phyloP scores from a whole-genome alignment of 2,888 invertebrate species.

The Frankliniella intonsa region DNA sequence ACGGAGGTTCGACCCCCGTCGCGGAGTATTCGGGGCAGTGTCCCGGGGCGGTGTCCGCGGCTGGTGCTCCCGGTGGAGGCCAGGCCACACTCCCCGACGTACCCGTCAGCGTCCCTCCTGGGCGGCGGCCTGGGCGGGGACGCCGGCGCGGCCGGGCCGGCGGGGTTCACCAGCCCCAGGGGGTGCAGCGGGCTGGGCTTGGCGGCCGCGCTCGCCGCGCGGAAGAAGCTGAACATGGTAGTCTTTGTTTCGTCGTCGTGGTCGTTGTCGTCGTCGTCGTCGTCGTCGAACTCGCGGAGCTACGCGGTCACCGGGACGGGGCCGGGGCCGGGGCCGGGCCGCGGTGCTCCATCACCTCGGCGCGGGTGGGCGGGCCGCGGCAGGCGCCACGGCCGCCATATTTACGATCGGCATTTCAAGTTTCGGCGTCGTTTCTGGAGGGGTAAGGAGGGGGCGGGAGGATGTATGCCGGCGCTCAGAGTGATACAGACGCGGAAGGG shows the following conservation, averaged over 20 bases:
- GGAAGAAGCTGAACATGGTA: conserved; percentile 13
- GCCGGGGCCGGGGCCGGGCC: neutral
- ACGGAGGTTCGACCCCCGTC: no score
- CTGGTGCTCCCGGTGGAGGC: no score
- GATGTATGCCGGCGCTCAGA: no score
- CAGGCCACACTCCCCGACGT: neutral
- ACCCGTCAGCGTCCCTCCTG: neutral
- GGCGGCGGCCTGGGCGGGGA: neutral
- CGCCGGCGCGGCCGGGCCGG: neutral
- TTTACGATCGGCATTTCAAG: neutral
- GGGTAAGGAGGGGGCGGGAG: no score
- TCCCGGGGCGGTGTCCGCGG: no score
- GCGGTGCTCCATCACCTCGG: neutral
- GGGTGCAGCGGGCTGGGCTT: neutral
- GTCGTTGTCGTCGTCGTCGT: no score
- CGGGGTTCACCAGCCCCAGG: neutral
- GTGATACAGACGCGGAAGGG: no score
- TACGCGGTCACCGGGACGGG: neutral
- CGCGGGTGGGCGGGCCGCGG: neutral
- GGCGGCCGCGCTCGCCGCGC: neutral
- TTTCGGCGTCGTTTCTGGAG: no score
- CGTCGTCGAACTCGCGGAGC: neutral
- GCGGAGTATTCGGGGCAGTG: no score
- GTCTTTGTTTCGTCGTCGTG: neutral
- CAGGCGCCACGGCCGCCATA: neutral